Base-by-base conservation (phyloP, 2,888 invertebrate species). In the Arrhopalites spinosus region DNA sequence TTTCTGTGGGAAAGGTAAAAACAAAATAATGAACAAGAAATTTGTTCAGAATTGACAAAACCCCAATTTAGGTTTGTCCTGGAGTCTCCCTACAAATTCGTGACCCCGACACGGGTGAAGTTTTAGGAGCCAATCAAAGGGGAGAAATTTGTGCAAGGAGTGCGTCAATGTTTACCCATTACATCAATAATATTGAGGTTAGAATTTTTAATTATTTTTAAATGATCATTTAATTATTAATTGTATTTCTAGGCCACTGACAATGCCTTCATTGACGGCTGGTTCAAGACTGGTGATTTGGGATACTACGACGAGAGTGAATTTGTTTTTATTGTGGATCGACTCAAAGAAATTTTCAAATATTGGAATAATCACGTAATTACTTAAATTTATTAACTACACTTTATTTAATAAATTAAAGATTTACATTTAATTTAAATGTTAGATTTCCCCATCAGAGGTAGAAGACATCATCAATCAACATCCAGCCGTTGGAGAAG, bases 141-240 rank as follows among this genome's bases (percentile, higher is more conserved):
- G 88, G 88, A 43, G 88, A 88, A 81, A 79, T 87, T 7, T 86
- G 85, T 78, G 83, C 87, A 3, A 84, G 84, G 64, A 85, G 76
- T 23, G 56, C 47, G 8, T 61, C 69, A 15, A 23, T 80, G n/a
- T 82, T 81, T 56, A 63, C 56, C 36, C 64, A 75, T 11, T 82
- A 82, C 50, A 73, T 77, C 20, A 74, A 78, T 20, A 81, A 82
- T 63, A 72, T 71, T 20, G 75, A 79, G 74, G 81, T 81, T 25
- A 29, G 17, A 23, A 5, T n/a, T 50, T 15, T 20, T 23, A 61
- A 25, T 27, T 50, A 15, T 3, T 50, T 50, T 50, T 50, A n/a
- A 30, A 64, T n/a, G 30, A 29, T 11, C 1, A 29, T 30, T 15
- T 29, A 7, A 63, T 17, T 59, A 63, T 29, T 61, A 8, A 23